Conservation (phyloP, 2,113 vertebrate species). For the Rhynchomys soricoides region DNA sequence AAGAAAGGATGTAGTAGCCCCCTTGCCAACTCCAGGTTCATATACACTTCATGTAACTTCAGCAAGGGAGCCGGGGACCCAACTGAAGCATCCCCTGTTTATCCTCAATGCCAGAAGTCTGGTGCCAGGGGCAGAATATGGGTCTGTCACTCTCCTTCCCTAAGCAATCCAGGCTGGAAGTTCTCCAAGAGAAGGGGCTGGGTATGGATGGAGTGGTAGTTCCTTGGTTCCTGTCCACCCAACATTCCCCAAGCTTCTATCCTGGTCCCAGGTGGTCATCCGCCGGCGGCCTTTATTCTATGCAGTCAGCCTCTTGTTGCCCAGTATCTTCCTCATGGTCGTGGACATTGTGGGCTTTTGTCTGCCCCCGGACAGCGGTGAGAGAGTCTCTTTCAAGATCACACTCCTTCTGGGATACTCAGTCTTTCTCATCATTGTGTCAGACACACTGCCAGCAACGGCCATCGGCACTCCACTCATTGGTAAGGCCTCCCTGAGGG, state of each 20-base stretch:
- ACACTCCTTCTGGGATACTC: slow-evolving; percentile 98
- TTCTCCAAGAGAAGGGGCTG: neutral
- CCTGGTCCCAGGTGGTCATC: slow-evolving; percentile 92
- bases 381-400: slow-evolving; percentile 99
- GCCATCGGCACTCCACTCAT: slow-evolving; percentile 96
- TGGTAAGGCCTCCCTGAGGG: slow-evolving; percentile 82
- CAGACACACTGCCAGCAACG: slow-evolving; percentile 95
- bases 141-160: neutral
- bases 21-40: neutral
- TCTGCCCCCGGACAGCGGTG: slow-evolving; percentile 96
- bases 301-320: slow-evolving; percentile 94
- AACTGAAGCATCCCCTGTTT: neutral
- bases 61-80: accelerated
- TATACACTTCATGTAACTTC: neutral
- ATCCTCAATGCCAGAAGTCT: neutral
- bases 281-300: slow-evolving; percentile 96
- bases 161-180: neutral
- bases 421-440: slow-evolving; percentile 98
- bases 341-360: slow-evolving; percentile 98
- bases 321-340: slow-evolving; percentile 97
- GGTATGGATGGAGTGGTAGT: accelerated
- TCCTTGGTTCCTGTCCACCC: neutral
- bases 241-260: neutral
- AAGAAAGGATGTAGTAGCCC: neutral
- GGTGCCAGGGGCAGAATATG: neutral